These are phyloP conservation scores for Turritopsis dohrnii DNA, from an alignment of 30 jellyfish, hydroid and myxozoan species.

Conservation along the genomic window DNA sequence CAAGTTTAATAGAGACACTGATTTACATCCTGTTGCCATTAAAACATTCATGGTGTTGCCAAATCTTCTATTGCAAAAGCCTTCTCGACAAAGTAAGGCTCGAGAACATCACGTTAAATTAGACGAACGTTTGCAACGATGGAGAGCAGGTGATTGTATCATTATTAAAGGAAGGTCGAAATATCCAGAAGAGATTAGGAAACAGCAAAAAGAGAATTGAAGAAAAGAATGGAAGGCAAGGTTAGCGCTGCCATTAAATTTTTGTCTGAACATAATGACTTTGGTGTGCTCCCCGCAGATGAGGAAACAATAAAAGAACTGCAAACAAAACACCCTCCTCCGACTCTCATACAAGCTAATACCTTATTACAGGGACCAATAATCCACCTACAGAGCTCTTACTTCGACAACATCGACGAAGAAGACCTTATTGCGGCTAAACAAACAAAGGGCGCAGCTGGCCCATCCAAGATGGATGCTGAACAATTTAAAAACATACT, in stretches of 20 bases:
- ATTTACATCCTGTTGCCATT: neutral
- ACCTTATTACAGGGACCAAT: too few relatives aligned
- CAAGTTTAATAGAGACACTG: neutral
- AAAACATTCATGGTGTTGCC: too few relatives aligned
- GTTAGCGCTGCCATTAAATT: neutral
- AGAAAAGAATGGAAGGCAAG: neutral
- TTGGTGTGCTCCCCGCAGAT: neutral
- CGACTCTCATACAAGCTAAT: neutral
- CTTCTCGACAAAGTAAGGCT: neutral
- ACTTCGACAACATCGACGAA: too few relatives aligned
- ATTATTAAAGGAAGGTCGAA: neutral
- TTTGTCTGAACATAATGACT: neutral
- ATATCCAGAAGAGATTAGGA: neutral
- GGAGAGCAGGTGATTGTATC: neutral
- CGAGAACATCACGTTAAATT: neutral
- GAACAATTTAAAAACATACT: too few relatives aligned
- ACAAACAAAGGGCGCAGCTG: too few relatives aligned
- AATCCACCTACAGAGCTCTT: too few relatives aligned
- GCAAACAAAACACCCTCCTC: neutral
- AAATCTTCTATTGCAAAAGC: neutral
- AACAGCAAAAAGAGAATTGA: neutral
- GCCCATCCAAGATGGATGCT: too few relatives aligned
- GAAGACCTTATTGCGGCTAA: too few relatives aligned
- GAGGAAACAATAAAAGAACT: neutral
- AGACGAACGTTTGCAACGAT: neutral